Evolutionary conservation across 2,888 invertebrate species (phyloP), one percentile per base, ranked within the genome.

Genomic region (Drosophila hamatofila): DNA sequence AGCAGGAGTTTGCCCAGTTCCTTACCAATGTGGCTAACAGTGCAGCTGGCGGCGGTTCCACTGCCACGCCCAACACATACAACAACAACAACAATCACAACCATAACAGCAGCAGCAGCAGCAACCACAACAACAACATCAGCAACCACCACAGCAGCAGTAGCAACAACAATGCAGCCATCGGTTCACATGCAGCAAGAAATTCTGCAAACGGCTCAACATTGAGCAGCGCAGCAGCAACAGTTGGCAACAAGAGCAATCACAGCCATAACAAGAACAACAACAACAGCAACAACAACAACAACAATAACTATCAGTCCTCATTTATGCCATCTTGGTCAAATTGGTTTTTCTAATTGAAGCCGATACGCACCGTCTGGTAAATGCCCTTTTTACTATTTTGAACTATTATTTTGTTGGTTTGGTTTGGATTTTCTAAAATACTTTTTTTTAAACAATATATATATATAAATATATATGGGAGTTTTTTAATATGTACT

Each of bases 1-100:
- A 91, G 57, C 91, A 91, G 72, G 91, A 91, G 65, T 91, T 91
- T 37, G 91, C 90, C 21, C 90, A 91, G 59, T 81, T 91, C 46
- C 78, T 91, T 39, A 90, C 90, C 7, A 91, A 85, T 61, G 91
- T 91, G 51, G 90, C 91, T 14, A 85, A 79, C 49, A 89, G 71
- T 35, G 79, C 87, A 11, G 64, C 73, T 3, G 67, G 60, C 2
- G 58, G 57, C 11, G 63, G 63, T 0, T 39, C 37, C 9, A 18
- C 60, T 12, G 52, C 56, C 58, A 21, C 76, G 9, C 6, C 71
- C 75, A 60, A 73, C n/a, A 57, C 42, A 49, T 18, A 42, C 74
- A 59, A 75, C 60, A 21, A 48, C 41, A 51, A 37, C 51, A 44
- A 23, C 65, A 64, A 18, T 7, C 14, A 5, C 18, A 30, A 72